Evolutionary conservation across 2,797 vertebrate species (phyloP).

Genomic region (Malurus splendens): DNA sequence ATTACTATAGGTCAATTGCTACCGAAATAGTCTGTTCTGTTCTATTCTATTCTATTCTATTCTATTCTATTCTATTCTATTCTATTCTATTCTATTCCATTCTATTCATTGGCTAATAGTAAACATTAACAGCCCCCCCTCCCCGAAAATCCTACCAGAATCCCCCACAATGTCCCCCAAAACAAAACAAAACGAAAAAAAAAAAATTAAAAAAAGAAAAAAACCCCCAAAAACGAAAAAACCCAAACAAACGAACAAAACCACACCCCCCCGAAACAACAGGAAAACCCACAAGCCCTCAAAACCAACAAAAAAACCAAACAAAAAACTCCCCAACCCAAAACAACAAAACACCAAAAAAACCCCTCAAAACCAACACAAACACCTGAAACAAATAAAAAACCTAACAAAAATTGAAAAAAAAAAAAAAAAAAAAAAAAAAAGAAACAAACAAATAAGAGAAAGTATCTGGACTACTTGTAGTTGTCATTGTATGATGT

Average conservation of each 20-base stretch:
- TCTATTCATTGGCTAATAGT: background rate
- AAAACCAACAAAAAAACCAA: too few species aligned
- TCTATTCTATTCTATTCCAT: background rate
- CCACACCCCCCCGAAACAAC: too few species aligned
- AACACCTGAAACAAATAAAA: too few species aligned
- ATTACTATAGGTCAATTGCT: rapidly evolving
- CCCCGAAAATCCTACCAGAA: background rate
- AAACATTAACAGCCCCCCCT: background rate
- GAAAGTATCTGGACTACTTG: background rate
- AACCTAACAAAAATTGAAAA: too few species aligned
- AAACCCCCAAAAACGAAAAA: too few species aligned
- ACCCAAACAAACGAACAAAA: too few species aligned
- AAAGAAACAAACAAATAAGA: background rate
- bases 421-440: background rate
- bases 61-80: background rate
- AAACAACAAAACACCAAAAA: too few species aligned
- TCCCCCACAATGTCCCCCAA: background rate
- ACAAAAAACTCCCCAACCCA: too few species aligned
- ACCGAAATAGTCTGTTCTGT: rapidly evolving
- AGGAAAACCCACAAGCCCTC: too few species aligned
- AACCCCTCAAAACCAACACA: too few species aligned
- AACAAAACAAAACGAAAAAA: background rate
- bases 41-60: too few species aligned
- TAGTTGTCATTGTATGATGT: background rate
- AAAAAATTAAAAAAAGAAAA: too few species aligned